Percentiles rank a stretch among this genome's conserved stretches.
Conservation (phyloP, 2,113 vertebrate species). For the Asarcornis scutulata region DNA sequence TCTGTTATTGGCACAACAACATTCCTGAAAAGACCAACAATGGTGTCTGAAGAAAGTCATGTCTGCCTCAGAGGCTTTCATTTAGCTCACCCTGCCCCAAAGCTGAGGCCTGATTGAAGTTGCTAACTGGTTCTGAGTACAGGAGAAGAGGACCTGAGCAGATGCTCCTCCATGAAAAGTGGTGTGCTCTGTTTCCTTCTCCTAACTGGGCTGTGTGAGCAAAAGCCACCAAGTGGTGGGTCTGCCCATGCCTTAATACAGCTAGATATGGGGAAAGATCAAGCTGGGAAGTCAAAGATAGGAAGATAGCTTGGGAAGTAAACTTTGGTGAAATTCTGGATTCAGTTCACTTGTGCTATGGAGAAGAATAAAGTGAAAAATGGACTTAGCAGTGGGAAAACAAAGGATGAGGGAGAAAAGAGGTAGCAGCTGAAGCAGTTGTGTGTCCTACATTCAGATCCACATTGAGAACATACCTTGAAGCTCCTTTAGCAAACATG, state of each 20-base stretch:
- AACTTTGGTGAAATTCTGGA: not conserved
- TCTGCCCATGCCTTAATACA: not conserved
- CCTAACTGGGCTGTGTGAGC: not conserved
- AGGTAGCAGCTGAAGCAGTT: not conserved
- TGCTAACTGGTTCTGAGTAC: not conserved
- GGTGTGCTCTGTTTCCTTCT: not conserved
- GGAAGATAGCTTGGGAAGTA: rapidly evolving
- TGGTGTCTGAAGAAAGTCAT: not conserved
- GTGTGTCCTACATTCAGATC: not conserved
- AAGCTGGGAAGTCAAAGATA: not conserved
- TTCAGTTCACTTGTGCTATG: not conserved
- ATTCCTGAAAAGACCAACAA: not conserved
- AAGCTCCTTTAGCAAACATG: not conserved
- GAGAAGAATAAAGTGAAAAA: not conserved
- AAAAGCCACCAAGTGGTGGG: not conserved
- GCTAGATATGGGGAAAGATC: not conserved
- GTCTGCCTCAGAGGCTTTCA: not conserved
- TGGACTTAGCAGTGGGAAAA: not conserved
- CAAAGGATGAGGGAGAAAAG: not conserved
- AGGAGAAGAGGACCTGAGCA: not conserved
- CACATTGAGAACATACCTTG: not conserved
- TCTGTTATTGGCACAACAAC: not conserved
- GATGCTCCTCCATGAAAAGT: rapidly evolving
- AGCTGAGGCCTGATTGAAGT: not conserved
- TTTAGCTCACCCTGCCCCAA: not conserved